Base-by-base conservation (phyloP, 2,888 invertebrate genomes). In the Rhynchonema sp. region DNA sequence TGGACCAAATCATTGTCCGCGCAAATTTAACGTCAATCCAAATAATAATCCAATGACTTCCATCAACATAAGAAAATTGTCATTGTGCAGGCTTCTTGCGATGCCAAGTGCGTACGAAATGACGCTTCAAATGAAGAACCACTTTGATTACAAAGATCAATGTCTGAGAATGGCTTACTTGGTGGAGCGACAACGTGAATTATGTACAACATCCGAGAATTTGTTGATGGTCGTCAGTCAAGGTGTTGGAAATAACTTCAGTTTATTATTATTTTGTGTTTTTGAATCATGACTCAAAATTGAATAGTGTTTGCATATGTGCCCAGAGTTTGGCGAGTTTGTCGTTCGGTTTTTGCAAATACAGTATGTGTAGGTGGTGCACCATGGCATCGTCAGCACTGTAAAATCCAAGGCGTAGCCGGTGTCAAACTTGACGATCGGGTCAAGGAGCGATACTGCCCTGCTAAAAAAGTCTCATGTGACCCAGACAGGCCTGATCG, bases 91-190 rank as follows among this genome's bases (percentile, higher is more conserved):
- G 79, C 73, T 78, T 63, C 71, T 79, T 57, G 79, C 79, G 23
- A 73, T 78, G 63, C 74, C 76, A 52, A 73, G 74, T 62, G 70
- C 74, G 1, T 72, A 73, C 61, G 73, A 73, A 62, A 70, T 70
- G 59, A 69, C 71, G 23, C 62, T 72, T 55, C 72, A 74, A 53
- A 65, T 59, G 61, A 65, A 59, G 52, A 59, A 60, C 23, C 64
- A 63, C 29, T 22, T 22, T 25, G 72, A 80, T 59, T 82, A 81
- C 72, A 81, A 81, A 70, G 82, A 83, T 66, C 79, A 79, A 70
- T 86, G 86, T 70, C 80, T 82, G 66, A 80, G 82, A 66, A 75
- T 84, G 65, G 81, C 81, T 65, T 85, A 81, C 69, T 77, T 86
- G 59, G 82, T 79, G 22, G 83, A 84, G 62, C 79, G 80, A 67